A percentile compares a stretch with the other conserved stretches of the same genome.
Conservation (phyloP, 2,113 vertebrate species). For the Gymnocephalus cernua region DNA sequence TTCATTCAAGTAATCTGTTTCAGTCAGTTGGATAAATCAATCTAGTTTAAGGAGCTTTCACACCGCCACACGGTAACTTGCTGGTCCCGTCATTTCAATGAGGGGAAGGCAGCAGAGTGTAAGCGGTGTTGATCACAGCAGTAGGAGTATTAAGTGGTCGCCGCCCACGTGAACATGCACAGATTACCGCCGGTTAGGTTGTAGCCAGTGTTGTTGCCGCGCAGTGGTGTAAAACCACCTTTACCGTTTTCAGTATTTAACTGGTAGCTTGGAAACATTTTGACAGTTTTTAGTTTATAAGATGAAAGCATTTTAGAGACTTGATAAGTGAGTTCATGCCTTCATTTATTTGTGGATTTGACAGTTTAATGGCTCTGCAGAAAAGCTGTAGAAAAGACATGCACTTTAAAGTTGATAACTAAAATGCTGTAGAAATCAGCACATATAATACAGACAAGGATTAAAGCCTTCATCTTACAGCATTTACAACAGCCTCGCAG, state of each 20-base stretch:
- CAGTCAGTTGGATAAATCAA: too few relatives aligned
- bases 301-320: not conserved
- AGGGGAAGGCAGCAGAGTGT: too few relatives aligned
- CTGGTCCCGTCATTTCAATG: too few relatives aligned
- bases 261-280: not conserved
- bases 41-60: too few relatives aligned
- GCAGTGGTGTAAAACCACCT: too few relatives aligned
- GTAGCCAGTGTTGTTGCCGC: too few relatives aligned
- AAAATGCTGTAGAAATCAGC: conserved; percentile 1
- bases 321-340: not conserved
- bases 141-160: too few relatives aligned
- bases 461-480: too few relatives aligned
- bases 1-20: not conserved
- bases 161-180: too few relatives aligned
- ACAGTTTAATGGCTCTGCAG: not conserved
- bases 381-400: not conserved
- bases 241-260: not conserved
- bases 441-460: not conserved
- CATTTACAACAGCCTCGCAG: not conserved
- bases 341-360: not conserved
- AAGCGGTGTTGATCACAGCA: too few relatives aligned
- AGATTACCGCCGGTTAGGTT: too few relatives aligned
- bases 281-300: not conserved
- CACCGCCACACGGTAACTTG: too few relatives aligned
- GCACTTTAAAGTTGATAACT: not conserved